phyloP scores from a whole-genome alignment of 2,797 vertebrate genomes.

The Ammospiza maritima region DNA sequence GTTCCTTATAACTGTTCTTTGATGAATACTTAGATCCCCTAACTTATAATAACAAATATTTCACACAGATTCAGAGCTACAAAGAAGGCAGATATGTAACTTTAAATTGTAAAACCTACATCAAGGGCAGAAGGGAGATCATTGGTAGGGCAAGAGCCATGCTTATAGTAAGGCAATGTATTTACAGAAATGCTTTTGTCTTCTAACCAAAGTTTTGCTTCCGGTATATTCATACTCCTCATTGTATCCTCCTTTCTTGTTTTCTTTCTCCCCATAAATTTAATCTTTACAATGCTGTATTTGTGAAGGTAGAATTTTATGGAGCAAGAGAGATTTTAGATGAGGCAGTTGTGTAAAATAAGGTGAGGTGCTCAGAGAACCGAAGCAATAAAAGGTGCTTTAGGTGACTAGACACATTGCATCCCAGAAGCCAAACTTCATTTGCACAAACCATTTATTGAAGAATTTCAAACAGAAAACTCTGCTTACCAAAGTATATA shows the following conservation, averaged over 20 bases:
- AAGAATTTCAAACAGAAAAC: neutral
- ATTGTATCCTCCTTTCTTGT: neutral
- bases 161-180: neutral
- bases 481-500: neutral
- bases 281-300: neutral
- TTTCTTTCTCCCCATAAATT: neutral
- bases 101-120: neutral
- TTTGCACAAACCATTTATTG: neutral
- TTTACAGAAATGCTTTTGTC: neutral
- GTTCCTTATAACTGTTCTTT: slow-evolving; percentile 40
- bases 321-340: neutral
- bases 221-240: neutral
- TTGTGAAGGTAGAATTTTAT: neutral
- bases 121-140: neutral
- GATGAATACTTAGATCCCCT: slow-evolving; percentile 30
- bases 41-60: slow-evolving; percentile 9
- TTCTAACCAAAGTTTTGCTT: neutral
- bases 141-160: neutral
- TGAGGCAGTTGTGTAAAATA: neutral
- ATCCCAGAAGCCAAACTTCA: neutral
- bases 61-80: neutral
- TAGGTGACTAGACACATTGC: neutral
- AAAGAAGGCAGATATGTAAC: neutral
- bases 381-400: neutral
- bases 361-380: neutral